Evolutionary conservation across 2,113 vertebrate species (phyloP), one percentile per base, ranked within the genome.

Genomic region (Morone chrysops): DNA sequence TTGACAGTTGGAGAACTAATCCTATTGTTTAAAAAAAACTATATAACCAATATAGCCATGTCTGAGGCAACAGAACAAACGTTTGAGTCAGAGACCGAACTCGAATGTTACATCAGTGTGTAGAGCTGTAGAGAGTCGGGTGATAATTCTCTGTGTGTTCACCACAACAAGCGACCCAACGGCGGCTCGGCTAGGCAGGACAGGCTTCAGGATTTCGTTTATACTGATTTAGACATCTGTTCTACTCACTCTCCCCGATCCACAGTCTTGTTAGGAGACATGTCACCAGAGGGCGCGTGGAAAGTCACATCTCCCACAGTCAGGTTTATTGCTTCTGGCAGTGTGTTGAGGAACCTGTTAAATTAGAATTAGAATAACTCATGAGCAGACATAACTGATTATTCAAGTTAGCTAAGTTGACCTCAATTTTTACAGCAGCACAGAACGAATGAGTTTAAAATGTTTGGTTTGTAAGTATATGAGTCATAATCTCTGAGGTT

Each of bases 281-380:
- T 85, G 54, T 95, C 94, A 76, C 87, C 84, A 18, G 90, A 73
- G 11, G 45, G 63, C 75, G 94, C 73, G 16, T 93, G 5, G 70
- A 95, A 94, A 6, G 0, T 0, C 53, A 38, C 73, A 8, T 47
- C 59, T 13, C 87, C 92, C 18, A 97, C 75, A 1, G 93, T 96
- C 48, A 98, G 50, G 77, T 91, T 96, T n/a, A 96, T 59, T 17
- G 92, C 79, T 73, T 94, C 91, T 6, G 70, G 81, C 76, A 92
- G 90, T 17, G 95, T 94, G 87, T 97, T 99, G 78, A 99, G 77
- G 85, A 99, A 98, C 90, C 98, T 99, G 95, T 40, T 20, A 2
- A 65, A 90, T 65, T 25, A 18, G 12, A 86, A 83, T 9, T 13
- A 70, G 12, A 8, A 62, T 61, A 76, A 56, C 1, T 67, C 2